These are phyloP conservation scores for Latrodectus geometricus DNA, from an alignment of 1,140 invertebrate genomes.

Conservation along the genomic window DNA sequence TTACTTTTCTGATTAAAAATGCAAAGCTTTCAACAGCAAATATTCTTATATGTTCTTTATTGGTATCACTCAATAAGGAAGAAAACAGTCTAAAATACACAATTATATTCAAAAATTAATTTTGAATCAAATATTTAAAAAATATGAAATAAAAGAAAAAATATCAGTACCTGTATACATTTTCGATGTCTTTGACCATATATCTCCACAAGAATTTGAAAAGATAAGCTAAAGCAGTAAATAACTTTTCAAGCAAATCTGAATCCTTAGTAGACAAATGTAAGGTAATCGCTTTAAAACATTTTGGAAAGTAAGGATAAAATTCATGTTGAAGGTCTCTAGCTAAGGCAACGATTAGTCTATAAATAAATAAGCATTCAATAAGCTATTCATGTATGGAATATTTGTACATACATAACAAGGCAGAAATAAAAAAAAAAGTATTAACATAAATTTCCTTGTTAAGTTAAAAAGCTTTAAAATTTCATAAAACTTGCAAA, in stretches of 20 bases:
- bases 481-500: too few relatives aligned
- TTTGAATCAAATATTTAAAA: too few relatives aligned
- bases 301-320: conserved; percentile 81
- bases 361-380: conserved; percentile 17
- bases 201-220: conserved; percentile 85
- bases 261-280: conserved; percentile 82
- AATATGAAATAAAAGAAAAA: background rate
- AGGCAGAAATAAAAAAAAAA: too few relatives aligned
- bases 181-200: conserved; percentile 82
- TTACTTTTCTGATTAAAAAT: conserved; percentile 85
- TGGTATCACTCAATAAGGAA: conserved; percentile 78
- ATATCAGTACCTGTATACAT: conserved; percentile 73
- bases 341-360: conserved; percentile 82
- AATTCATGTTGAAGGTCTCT: conserved; percentile 89
- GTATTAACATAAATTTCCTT: too few relatives aligned
- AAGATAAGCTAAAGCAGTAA: conserved; percentile 85
- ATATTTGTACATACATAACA: too few relatives aligned
- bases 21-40: conserved; percentile 96
- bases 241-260: conserved; percentile 84
- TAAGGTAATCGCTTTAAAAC: conserved; percentile 73
- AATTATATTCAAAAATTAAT: conserved; percentile 12
- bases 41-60: conserved; percentile 84
- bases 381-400: background rate
- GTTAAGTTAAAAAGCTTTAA: too few relatives aligned
- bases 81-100: conserved; percentile 74